Percentiles rank a stretch among this genome's conserved stretches.
phyloP scores from a whole-genome alignment of 2,797 vertebrate genomes.

The Onychomys torridus region DNA sequence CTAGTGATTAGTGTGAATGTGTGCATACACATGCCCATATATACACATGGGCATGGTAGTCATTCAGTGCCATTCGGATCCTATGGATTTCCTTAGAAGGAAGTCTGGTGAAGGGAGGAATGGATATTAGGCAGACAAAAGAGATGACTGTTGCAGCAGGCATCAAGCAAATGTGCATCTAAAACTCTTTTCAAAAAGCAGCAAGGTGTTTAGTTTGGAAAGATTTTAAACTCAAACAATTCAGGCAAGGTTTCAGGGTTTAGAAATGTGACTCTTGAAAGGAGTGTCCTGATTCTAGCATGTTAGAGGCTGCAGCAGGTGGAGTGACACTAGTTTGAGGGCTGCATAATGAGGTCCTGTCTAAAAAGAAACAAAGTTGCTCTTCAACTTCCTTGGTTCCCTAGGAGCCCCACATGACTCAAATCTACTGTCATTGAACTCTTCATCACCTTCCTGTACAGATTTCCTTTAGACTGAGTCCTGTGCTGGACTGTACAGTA shows the following conservation, averaged over 20 bases:
- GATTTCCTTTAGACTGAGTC: background rate
- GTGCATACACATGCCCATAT: background rate
- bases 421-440: slow-evolving; percentile 21
- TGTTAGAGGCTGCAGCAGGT: background rate
- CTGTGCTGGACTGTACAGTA: background rate
- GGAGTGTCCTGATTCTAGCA: background rate
- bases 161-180: slow-evolving; percentile 38
- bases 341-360: background rate
- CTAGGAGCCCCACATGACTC: background rate
- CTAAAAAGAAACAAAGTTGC: background rate
- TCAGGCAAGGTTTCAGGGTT: slow-evolving; percentile 12
- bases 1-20: background rate
- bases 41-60: background rate
- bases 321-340: background rate
- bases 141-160: background rate
- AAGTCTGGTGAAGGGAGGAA: slow-evolving; percentile 51
- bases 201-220: slow-evolving; percentile 39
- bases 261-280: background rate
- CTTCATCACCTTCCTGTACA: slow-evolving; percentile 47
- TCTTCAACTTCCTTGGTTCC: slow-evolving; percentile 53
- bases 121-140: background rate
- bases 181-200: slow-evolving; percentile 45
- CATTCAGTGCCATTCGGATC: background rate
- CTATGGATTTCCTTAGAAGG: background rate
- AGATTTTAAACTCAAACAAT: slow-evolving; percentile 56